A percentile compares a stretch with the other conserved stretches of the same genome.
Evolutionary conservation across 2,888 invertebrate genomes (phyloP).

Genomic region (Trichacis sp.): DNA sequence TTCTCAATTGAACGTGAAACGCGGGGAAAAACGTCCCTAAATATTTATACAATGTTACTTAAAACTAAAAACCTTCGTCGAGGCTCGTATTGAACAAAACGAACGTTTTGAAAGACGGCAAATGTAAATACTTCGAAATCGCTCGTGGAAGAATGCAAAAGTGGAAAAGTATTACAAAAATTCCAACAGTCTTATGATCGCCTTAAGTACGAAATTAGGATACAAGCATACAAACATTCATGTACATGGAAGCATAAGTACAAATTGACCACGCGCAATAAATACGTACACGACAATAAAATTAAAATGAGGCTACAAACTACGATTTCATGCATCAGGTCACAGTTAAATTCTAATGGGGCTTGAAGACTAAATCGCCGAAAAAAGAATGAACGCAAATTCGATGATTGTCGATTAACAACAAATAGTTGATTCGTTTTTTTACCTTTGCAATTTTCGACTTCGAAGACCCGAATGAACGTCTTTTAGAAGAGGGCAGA

Average conservation of each 20-base stretch:
- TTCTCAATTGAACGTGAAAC: too few species aligned
- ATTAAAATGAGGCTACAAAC: conserved; percentile 11
- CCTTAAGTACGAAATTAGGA: background rate
- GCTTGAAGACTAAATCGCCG: background rate
- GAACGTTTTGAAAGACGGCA: background rate
- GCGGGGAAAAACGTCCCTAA: too few species aligned
- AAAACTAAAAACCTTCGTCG: background rate
- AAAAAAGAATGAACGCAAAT: too few species aligned
- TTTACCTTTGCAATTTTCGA: too few species aligned
- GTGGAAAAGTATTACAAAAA: background rate
- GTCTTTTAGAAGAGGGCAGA: too few species aligned
- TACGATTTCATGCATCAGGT: background rate
- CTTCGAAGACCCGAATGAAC: too few species aligned
- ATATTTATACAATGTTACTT: too few species aligned
- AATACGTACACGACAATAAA: too few species aligned
- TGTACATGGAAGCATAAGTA: conserved; percentile 3
- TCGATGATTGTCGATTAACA: too few species aligned
- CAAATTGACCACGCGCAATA: conserved; percentile 24
- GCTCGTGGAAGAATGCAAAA: background rate
- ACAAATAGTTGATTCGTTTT: too few species aligned
- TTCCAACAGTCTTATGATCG: background rate
- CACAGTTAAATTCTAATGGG: background rate
- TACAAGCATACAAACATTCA: conserved; percentile 4
- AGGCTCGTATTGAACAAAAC: background rate
- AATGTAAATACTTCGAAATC: background rate